phyloP scores from a whole-genome alignment of 2,113 vertebrate species.

The Heterochromis multidens region DNA sequence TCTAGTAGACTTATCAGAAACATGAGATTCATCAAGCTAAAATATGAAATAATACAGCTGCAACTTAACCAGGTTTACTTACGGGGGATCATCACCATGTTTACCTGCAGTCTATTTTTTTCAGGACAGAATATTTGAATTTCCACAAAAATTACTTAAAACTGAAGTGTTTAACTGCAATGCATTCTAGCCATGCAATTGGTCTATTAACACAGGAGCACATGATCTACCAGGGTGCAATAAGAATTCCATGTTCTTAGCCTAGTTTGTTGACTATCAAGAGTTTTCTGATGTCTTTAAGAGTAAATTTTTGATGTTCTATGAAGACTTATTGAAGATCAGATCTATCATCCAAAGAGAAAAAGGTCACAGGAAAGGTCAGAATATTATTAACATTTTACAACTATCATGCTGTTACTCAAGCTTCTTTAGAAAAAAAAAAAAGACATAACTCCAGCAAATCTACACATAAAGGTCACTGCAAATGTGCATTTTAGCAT shows the following conservation, averaged over 20 bases:
- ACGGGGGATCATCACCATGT: background rate
- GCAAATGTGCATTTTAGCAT: slow-evolving; percentile 1
- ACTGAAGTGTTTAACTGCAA: background rate
- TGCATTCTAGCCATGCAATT: too few species aligned
- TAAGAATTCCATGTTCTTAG: background rate
- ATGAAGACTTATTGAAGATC: background rate
- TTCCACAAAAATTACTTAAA: background rate
- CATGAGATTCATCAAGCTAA: background rate
- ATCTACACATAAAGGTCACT: slow-evolving; percentile 25
- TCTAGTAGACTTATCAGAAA: background rate
- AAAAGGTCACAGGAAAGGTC: slow-evolving; percentile 49
- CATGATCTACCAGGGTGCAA: background rate
- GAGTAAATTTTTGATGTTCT: background rate
- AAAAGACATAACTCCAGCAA: background rate
- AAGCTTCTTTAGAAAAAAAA: background rate
- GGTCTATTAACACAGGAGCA: background rate
- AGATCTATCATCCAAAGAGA: slow-evolving; percentile 1
- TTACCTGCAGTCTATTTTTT: background rate
- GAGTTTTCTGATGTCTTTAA: background rate
- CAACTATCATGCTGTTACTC: slow-evolving; percentile 5
- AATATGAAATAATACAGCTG: background rate
- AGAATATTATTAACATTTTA: slow-evolving; percentile 48
- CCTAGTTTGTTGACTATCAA: background rate
- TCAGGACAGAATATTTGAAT: background rate
- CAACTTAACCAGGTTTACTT: background rate